phyloP scores from a whole-genome alignment of 2,888 invertebrate species.

The Emmelina monodactyla region DNA sequence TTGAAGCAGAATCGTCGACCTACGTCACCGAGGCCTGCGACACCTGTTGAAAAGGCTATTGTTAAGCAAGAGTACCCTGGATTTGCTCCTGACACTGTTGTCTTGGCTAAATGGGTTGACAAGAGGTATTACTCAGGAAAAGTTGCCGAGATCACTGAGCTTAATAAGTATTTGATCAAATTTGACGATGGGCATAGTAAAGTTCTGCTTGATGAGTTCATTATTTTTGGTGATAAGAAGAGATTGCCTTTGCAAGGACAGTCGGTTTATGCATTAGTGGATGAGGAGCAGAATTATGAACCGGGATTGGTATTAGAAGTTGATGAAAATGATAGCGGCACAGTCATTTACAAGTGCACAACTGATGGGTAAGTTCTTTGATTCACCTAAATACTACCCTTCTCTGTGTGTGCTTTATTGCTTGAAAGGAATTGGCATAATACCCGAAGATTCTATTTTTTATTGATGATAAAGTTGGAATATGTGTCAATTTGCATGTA shows the following conservation, averaged over 20 bases:
- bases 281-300: conserved; percentile 62
- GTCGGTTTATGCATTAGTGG: conserved; percentile 61
- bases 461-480: too few species aligned
- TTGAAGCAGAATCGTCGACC: conserved; percentile 49
- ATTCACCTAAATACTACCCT: too few species aligned
- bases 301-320: conserved; percentile 56
- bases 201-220: conserved; percentile 66
- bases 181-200: conserved; percentile 71
- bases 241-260: conserved; percentile 61
- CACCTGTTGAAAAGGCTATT: conserved; percentile 42
- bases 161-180: conserved; percentile 67
- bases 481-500: too few species aligned
- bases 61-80: conserved; percentile 45
- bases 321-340: conserved; percentile 49
- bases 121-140: conserved; percentile 72
- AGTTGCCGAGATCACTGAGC: conserved; percentile 63
- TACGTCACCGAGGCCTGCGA: conserved; percentile 48
- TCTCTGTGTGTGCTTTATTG: too few species aligned
- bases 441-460: too few species aligned
- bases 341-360: conserved; percentile 51
- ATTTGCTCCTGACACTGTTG: conserved; percentile 48
- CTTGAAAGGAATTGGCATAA: too few species aligned
- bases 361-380: conserved; percentile 60
- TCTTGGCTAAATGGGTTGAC: conserved; percentile 74
- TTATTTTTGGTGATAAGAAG: conserved; percentile 62